Base-by-base conservation (phyloP, 35 echinoderm and acorn worm genomes). In the Apostichopus californicus region DNA sequence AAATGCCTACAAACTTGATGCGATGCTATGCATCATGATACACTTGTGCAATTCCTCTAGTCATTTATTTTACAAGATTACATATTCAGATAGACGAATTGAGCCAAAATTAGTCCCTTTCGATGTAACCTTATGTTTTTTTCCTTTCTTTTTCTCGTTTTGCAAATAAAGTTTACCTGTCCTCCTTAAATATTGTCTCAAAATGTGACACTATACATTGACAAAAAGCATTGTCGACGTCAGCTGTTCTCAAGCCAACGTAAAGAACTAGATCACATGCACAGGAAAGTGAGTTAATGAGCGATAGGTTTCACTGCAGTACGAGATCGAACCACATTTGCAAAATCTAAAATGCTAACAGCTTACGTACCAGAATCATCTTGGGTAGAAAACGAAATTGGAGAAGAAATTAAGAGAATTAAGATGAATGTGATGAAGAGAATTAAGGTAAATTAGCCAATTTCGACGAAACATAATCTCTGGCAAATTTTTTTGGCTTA, bases 351-450 rank as follows among this genome's bases (percentile, higher is more conserved):
- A 75, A 75, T 22, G 71, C 71, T 75, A 75, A 18, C 71, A 75
- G 71, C 71, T 46, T 75, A 75, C 71, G 71, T 75, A 75, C 71
- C 71, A 75, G 71, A 75, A 75, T 22, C 71, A 22, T 75, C 71
- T 75, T 75, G 14, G 20, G 71, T 75, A 14, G 71, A 75, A 75
- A 75, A 75, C 71, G 71, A 75, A 75, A 75, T 75, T 75, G 71
- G 71, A 75, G 71, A 75, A 75, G 71, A 75, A 75, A 75, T 75
- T 75, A 75, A 75, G 71, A 75, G 71, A 75, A 75, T 75, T 75
- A 75, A 20, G 71, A 22, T 75, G 71, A 75, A 75, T 75, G 71
- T 75, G 71, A 75, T 75, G 71, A 75, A 75, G 71, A 75, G 6
- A n/a, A 75, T 75, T 75, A 75, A 75, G 71, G 71, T 75, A 75